These are phyloP conservation scores for Notiomystis cincta DNA, from an alignment of 2,113 vertebrate genomes.

Conservation along the genomic window DNA sequence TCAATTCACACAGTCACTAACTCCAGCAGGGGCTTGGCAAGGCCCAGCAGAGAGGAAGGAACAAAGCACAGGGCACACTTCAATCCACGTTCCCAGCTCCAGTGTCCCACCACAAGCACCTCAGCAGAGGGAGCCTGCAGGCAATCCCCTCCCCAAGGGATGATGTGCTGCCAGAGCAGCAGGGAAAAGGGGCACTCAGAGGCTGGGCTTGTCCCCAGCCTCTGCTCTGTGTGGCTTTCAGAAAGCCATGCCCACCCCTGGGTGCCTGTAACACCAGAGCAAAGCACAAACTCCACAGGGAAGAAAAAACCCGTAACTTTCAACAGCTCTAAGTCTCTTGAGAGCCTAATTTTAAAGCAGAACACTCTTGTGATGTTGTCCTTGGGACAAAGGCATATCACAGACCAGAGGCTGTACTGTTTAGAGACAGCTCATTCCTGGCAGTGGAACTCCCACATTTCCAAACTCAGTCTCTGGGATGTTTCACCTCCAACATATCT, in stretches of 20 bases:
- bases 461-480: neutral
- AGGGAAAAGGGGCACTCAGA: neutral
- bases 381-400: neutral
- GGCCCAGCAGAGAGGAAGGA: neutral
- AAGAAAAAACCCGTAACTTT: neutral
- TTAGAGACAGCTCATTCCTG: neutral
- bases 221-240: neutral
- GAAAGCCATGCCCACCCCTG: neutral
- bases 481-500: neutral
- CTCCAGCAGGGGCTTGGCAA: neutral
- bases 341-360: neutral
- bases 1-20: neutral
- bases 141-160: neutral
- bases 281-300: neutral
- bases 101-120: neutral
- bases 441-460: neutral
- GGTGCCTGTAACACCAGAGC: neutral
- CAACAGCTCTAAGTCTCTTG: neutral
- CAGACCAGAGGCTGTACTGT: neutral
- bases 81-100: accelerated
- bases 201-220: neutral
- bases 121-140: neutral
- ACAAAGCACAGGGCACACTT: neutral
- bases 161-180: neutral
- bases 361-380: neutral